phyloP scores from a whole-genome alignment of 2,888 invertebrate species.

The Choristoneura rosaceana region DNA sequence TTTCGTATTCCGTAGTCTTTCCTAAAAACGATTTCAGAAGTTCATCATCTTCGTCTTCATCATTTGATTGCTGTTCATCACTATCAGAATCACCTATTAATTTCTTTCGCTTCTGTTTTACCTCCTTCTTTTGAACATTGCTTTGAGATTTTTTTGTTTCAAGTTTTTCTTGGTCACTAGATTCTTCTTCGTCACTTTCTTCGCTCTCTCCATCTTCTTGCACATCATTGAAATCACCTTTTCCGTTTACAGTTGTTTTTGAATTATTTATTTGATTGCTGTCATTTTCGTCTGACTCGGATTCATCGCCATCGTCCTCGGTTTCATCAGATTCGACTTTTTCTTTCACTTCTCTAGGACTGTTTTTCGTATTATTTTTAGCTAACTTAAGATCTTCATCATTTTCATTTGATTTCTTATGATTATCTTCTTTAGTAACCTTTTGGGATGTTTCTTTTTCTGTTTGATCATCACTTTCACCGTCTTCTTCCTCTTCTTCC shows the following conservation, averaged over 20 bases:
- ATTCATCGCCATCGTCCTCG: conserved; percentile 15
- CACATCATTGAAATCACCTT: conserved; percentile 55
- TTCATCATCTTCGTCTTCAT: conserved; percentile 40
- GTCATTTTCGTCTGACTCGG: conserved; percentile 42
- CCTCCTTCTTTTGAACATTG: conserved; percentile 44
- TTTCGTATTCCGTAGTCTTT: conserved; percentile 66
- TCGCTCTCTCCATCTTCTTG: conserved; percentile 44
- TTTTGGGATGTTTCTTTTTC: neutral
- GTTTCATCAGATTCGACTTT: conserved; percentile 33
- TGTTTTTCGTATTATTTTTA: neutral
- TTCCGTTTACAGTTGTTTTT: conserved; percentile 50
- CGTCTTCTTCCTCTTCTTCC: conserved; percentile 41
- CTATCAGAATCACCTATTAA: conserved; percentile 46
- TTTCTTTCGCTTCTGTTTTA: conserved; percentile 44
- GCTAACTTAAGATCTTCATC: conserved; percentile 25
- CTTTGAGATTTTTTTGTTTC: conserved; percentile 40
- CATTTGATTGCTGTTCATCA: conserved; percentile 40
- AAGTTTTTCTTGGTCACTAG: conserved; percentile 42
- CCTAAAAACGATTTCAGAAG: conserved; percentile 63
- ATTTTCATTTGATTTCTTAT: conserved; percentile 23
- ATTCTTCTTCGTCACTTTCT: conserved; percentile 36
- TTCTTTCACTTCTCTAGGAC: conserved; percentile 21
- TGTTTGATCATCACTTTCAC: conserved; percentile 34
- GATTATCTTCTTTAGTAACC: conserved; percentile 32
- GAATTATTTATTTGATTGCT: conserved; percentile 5